These are phyloP conservation scores for Embiotoca jacksoni DNA, from an alignment of 2,113 vertebrate genomes.

Conservation along the genomic window DNA sequence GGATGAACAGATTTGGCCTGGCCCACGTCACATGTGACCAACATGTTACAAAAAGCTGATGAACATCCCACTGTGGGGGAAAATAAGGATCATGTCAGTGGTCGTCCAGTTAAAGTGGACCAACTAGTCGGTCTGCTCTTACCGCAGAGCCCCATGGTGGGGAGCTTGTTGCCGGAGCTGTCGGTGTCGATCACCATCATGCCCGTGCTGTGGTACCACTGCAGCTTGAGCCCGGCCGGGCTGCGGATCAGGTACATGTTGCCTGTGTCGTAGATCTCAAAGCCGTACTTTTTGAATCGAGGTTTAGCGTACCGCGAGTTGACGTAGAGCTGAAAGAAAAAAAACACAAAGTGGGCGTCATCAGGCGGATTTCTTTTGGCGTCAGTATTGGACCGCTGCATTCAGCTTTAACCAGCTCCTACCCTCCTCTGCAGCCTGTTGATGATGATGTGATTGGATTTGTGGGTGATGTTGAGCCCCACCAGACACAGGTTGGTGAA, in stretches of 20 bases:
- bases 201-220: constrained; percentile 96
- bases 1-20: too few relatives aligned
- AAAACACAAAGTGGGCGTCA: neutral
- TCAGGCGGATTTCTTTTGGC: neutral
- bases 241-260: constrained; percentile 94
- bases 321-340: constrained; percentile 86
- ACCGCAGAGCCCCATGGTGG: constrained; percentile 92
- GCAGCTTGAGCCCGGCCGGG: constrained; percentile 89
- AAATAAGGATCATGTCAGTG: too few relatives aligned
- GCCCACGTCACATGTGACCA: too few relatives aligned
- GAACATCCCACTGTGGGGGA: too few relatives aligned
- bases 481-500: constrained; percentile 91
- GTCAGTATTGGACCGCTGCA: too few relatives aligned
- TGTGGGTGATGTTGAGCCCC: constrained; percentile 90
- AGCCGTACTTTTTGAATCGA: constrained; percentile 92
- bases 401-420: constrained; percentile 5
- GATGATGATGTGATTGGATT: constrained; percentile 88
- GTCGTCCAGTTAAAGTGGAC: neutral
- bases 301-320: constrained; percentile 91
- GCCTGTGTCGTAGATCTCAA: constrained; percentile 93
- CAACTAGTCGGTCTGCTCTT: constrained; percentile 3
- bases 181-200: constrained; percentile 93
- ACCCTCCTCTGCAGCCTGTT: constrained; percentile 93
- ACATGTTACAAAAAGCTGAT: too few relatives aligned
- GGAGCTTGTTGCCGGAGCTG: constrained; percentile 80